phyloP scores from a whole-genome alignment of 2,113 vertebrate species.

The Vombatus ursinus region DNA sequence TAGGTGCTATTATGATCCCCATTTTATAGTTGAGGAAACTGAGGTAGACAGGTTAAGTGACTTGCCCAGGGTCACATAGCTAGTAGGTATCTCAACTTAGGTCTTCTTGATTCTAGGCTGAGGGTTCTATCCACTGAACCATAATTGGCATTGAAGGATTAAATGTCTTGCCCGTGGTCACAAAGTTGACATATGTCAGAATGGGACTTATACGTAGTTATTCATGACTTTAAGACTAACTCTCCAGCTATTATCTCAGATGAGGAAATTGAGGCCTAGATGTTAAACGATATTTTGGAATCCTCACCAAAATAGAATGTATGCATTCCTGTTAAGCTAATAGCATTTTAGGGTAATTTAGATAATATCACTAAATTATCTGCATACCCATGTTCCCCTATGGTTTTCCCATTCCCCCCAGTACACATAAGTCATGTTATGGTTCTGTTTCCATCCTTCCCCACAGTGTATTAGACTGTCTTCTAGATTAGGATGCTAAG shows the following conservation, averaged over 20 bases:
- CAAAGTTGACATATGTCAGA: background rate
- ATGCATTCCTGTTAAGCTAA: background rate
- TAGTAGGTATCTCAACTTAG: background rate
- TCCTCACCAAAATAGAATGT: background rate
- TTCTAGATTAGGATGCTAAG: background rate
- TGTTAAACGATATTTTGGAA: background rate
- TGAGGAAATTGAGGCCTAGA: background rate
- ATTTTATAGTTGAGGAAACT: background rate
- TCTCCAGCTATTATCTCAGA: background rate
- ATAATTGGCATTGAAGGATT: background rate
- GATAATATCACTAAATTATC: background rate
- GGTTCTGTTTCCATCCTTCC: background rate
- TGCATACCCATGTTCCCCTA: background rate
- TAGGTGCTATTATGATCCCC: background rate
- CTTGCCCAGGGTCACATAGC: background rate
- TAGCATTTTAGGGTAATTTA: background rate
- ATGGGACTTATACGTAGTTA: background rate
- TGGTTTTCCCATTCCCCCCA: slow-evolving; percentile 4
- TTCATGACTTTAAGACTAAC: background rate
- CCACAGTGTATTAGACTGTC: background rate
- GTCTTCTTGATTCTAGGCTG: background rate
- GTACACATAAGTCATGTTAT: background rate
- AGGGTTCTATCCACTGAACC: background rate
- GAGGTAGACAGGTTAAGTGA: background rate
- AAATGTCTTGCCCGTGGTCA: background rate